These are phyloP conservation scores for Camelus dromedarius DNA, from an alignment of 2,113 vertebrate species.

Conservation along the genomic window DNA sequence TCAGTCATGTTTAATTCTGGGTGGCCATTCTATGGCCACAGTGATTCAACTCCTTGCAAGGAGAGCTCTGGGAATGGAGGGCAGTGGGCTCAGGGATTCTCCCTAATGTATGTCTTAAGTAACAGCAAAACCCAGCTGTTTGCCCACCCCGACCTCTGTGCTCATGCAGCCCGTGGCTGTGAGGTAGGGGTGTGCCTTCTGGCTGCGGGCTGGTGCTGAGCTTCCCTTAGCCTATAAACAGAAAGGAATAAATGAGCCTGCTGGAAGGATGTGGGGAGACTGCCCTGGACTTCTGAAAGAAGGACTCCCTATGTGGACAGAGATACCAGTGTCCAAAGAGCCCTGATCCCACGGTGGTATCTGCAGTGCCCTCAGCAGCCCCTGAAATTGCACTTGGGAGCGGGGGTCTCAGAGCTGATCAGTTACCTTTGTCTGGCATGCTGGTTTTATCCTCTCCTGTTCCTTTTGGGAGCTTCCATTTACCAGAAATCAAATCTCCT, in stretches of 20 bases:
- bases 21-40: neutral
- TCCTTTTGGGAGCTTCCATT: neutral
- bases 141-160: neutral
- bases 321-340: neutral
- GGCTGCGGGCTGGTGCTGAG: neutral
- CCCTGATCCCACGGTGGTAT: neutral
- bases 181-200: neutral
- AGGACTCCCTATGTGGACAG: neutral
- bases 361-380: neutral
- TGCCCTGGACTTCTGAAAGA: neutral
- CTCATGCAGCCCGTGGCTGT: neutral
- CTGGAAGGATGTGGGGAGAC: neutral
- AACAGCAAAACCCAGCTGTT: neutral
- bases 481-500: slow-evolving; percentile 9
- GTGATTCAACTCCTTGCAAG: neutral
- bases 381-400: neutral
- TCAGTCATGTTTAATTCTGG: neutral
- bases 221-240: neutral
- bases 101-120: neutral
- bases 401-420: neutral
- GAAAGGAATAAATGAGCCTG: neutral
- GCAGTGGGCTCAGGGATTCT: neutral
- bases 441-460: neutral
- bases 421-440: neutral
- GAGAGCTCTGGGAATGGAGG: neutral